phyloP scores from a whole-genome alignment of 1,140 invertebrate species.

The Scylla paramamosain region DNA sequence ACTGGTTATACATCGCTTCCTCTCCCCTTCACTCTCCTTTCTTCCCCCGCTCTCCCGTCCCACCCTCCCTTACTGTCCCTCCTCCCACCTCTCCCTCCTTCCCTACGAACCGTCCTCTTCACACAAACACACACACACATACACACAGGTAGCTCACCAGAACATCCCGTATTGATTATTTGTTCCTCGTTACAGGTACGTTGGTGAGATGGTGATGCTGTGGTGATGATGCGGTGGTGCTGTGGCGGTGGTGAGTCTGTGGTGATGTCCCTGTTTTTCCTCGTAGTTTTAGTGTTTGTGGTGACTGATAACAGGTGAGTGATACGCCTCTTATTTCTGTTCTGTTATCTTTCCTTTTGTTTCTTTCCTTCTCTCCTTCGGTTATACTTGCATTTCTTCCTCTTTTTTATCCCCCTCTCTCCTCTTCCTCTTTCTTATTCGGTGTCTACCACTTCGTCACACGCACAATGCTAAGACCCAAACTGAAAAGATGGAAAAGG shows the following conservation, averaged over 20 bases:
- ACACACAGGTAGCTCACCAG: conserved; percentile 18
- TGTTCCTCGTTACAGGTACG: not conserved
- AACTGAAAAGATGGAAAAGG: too few relatives aligned
- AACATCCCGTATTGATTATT: not conserved
- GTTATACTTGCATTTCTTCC: not conserved
- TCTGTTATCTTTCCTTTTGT: not conserved
- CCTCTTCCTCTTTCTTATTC: not conserved
- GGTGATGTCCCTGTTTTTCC: not conserved
- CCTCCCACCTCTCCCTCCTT: not conserved
- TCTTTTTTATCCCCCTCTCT: not conserved
- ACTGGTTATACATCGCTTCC: too few relatives aligned
- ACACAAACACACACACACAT: not conserved
- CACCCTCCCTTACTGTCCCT: not conserved
- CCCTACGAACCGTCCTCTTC: not conserved
- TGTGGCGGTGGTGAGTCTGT: not conserved
- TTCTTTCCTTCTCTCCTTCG: not conserved
- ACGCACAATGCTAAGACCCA: too few relatives aligned
- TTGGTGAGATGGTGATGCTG: not conserved
- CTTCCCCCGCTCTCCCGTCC: not conserved
- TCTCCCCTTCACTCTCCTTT: not conserved
- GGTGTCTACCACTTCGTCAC: not conserved
- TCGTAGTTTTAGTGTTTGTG: not conserved
- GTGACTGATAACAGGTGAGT: not conserved
- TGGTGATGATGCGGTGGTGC: not conserved
- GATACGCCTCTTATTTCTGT: too few relatives aligned